Percentiles rank a stretch among this genome's conserved stretches.
These are phyloP conservation scores for Urocitellus parryii DNA, from an alignment of 2,113 vertebrate genomes.

Conservation along the genomic window DNA sequence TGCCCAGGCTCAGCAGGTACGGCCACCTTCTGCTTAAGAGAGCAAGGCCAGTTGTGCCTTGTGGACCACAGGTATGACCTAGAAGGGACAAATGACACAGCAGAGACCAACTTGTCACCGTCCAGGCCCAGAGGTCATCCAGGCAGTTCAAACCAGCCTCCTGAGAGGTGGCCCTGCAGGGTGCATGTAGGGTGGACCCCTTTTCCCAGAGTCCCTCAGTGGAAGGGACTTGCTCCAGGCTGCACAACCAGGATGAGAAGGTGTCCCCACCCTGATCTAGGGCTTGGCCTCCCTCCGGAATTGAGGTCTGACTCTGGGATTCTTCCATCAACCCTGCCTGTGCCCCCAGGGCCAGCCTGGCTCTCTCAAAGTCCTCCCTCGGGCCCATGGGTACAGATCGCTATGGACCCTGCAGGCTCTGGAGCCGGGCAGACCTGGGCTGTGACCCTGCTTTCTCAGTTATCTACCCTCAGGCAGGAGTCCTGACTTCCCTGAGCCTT, in stretches of 20 bases:
- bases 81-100: neutral
- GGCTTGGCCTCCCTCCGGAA: neutral
- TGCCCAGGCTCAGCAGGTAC: neutral
- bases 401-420: neutral
- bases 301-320: neutral
- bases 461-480: neutral
- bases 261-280: neutral
- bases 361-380: neutral
- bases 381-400: accelerated
- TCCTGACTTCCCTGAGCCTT: neutral
- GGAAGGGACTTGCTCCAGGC: neutral
- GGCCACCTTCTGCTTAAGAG: neutral
- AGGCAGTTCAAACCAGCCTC: neutral
- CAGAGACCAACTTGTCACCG: accelerated
- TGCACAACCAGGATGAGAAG: neutral
- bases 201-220: neutral
- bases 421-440: neutral
- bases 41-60: neutral
- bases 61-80: neutral
- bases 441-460: neutral
- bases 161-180: neutral
- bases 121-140: neutral
- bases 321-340: neutral
- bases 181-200: accelerated
- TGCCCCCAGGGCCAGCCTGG: too few relatives aligned